Base-by-base conservation (phyloP, 1,140 invertebrate genomes). In the Magallana gigas region DNA sequence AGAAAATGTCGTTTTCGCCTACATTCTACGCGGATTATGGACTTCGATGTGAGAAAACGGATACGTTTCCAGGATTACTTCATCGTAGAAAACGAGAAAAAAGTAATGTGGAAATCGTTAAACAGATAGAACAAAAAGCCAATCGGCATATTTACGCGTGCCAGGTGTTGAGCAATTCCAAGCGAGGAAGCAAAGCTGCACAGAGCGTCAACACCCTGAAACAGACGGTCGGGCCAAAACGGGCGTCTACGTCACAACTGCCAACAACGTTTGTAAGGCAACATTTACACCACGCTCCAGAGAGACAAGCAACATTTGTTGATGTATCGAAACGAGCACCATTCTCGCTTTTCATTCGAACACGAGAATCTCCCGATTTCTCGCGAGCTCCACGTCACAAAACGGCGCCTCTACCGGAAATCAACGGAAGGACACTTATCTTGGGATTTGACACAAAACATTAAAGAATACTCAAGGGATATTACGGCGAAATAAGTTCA, bases 1-100 rank as follows among this genome's bases (percentile, higher is more conserved):
- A 84, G n/a, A 84, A 84, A 56, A 59, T 84, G 57, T 60, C 23
- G 12, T 84, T 84, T 23, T 89, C 88, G 1, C 80, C 83, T 16
- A 64, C 88, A 5, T 89, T 89, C 58, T 89, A 87, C 62, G 76
- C 59, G 16, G 85, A 89, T 76, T 89, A 83, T 71, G 88, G 88
- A 83, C 83, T 89, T n/a, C 58, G 80, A 71, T 71, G 29, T 58
- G 82, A 85, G 1, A 85, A 62, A 62, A 83, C 85, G 8, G 88
- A 89, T 16, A 68, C 85, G 0, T 89, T 89, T 85, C 36, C 71
- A 23, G 88, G 88, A 48, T 29, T 76, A 14, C 18, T 64, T 16
- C 87, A 87, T 60, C 58, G 57, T 8, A 68, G 83, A 82, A 80
- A 58, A 18, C 57, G 68, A 60, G 83, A 71, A 48, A 84, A 59